Conservation (phyloP, 1,140 invertebrate species). For the Chelonus insularis region DNA sequence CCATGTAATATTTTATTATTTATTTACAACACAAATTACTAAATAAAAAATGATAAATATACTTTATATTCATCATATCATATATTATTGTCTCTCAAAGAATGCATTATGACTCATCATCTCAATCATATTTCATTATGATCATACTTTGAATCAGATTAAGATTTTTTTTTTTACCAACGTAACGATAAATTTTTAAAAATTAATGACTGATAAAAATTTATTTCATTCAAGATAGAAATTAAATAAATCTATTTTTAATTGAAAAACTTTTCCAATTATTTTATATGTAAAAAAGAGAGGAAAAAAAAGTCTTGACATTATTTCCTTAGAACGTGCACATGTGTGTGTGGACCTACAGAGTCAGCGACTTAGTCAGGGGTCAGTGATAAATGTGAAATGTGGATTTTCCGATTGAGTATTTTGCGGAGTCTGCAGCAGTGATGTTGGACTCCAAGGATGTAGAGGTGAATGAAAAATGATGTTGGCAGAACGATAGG, state of each 20-base stretch:
- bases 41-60: no score
- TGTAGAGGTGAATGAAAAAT: no score
- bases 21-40: no score
- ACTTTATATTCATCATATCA: no score
- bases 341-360: neutral
- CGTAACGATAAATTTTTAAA: neutral
- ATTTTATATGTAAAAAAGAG: neutral
- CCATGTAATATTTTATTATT: no score
- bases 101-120: no score
- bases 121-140: no score
- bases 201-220: neutral
- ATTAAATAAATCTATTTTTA: no score
- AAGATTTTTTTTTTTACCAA: neutral
- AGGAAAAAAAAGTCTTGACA: neutral
- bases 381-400: neutral
- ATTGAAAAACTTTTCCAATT: neutral
- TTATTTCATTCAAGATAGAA: neutral
- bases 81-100: no score
- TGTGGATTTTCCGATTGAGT: constrained; percentile 1
- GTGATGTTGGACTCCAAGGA: no score
- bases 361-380: neutral
- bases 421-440: neutral
- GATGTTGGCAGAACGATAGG: neutral
- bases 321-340: neutral
- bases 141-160: no score